A percentile compares a stretch with the other conserved stretches of the same genome.
Conservation (phyloP, 2,113 vertebrate genomes). For the Phocoena phocoena region DNA sequence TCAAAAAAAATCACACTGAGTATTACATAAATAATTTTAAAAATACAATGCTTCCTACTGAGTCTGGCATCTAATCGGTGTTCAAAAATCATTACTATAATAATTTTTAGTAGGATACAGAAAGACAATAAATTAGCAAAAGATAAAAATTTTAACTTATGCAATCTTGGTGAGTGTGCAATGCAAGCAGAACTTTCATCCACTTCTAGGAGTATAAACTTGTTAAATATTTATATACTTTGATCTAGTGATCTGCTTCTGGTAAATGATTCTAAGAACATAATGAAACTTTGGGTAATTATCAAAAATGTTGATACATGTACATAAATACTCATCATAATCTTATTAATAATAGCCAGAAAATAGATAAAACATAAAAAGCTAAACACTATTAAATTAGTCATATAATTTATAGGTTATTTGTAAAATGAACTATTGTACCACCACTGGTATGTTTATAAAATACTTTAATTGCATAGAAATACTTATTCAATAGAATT, state of each 20-base stretch:
- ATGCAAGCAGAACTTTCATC: not conserved
- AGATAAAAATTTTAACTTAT: not conserved
- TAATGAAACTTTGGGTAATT: not conserved
- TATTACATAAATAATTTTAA: not conserved
- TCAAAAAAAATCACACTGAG: not conserved
- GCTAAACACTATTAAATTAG: not conserved
- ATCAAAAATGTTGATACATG: not conserved
- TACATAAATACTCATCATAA: not conserved
- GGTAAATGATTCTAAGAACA: not conserved
- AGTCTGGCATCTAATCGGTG: not conserved
- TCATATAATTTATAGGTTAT: not conserved
- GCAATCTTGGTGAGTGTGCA: not conserved
- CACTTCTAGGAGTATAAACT: not conserved
- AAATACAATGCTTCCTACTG: not conserved
- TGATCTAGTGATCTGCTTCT: not conserved
- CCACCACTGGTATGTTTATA: not conserved
- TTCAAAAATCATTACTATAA: not conserved
- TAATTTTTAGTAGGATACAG: not conserved
- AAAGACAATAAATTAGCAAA: not conserved
- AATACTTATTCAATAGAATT: not conserved
- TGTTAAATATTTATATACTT: not conserved
- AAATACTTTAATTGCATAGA: slow-evolving; percentile 23
- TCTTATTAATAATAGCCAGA: not conserved
- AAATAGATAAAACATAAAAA: slow-evolving; percentile 10
- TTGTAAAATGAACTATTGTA: not conserved